These are phyloP conservation scores for Antechinus stuartii DNA, from an alignment of 2,113 vertebrate genomes.

Conservation along the genomic window DNA sequence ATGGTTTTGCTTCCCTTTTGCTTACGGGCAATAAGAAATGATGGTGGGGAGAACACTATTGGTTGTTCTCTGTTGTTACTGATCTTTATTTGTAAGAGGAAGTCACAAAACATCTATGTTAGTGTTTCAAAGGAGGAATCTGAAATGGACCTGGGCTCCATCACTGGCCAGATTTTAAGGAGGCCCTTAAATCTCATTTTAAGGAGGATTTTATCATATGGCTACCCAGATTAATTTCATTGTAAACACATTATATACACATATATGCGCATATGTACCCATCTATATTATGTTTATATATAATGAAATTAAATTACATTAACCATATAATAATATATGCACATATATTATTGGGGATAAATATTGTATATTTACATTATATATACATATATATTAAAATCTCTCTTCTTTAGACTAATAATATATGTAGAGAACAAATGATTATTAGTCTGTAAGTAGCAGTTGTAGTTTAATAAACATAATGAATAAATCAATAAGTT, in stretches of 20 bases:
- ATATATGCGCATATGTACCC: neutral
- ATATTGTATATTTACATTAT: neutral
- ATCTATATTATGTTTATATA: neutral
- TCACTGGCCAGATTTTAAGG: neutral
- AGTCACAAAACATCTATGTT: conserved; percentile 11
- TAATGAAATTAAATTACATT: neutral
- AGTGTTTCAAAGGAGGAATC: conserved; percentile 2
- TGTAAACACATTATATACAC: neutral
- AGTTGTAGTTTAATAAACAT: conserved; percentile 45
- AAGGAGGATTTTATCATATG: conserved; percentile 30
- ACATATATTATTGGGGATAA: neutral
- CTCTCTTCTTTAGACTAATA: neutral
- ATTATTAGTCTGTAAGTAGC: conserved; percentile 48
- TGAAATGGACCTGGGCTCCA: conserved; percentile 21
- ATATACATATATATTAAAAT: neutral
- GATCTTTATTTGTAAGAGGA: conserved; percentile 54
- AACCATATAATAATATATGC: neutral
- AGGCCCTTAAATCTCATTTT: conserved; percentile 4
- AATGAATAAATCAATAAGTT: conserved; percentile 47
- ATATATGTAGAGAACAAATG: conserved; percentile 31
- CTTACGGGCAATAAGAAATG: conserved; percentile 2
- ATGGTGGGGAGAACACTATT: neutral
- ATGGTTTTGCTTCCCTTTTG: neutral
- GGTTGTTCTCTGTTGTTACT: conserved; percentile 24
- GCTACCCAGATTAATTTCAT: conserved; percentile 47